Conservation (phyloP, 2,888 invertebrate genomes). For the Incurvaria masculella region DNA sequence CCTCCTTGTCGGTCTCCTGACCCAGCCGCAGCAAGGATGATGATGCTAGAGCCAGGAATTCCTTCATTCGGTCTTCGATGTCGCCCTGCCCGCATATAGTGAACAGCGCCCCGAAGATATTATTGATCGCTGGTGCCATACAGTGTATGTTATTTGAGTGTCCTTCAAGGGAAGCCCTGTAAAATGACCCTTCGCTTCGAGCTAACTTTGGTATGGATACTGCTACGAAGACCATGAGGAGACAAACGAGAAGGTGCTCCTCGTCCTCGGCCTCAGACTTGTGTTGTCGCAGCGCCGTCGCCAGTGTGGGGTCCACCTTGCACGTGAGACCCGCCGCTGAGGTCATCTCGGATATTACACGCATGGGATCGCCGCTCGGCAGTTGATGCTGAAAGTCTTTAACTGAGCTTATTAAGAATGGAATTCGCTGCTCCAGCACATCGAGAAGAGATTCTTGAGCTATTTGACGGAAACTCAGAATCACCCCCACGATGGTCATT, state of each 20-base stretch:
- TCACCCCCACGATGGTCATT: constrained; percentile 98
- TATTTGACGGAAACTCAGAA: constrained; percentile 91
- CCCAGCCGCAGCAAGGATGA: constrained; percentile 92
- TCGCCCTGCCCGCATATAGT: constrained; percentile 95
- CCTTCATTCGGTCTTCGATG: constrained; percentile 96
- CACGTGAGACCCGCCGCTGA: constrained; percentile 93
- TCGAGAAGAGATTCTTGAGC: constrained; percentile 93
- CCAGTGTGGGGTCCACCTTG: constrained; percentile 93
- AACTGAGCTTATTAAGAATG: constrained; percentile 93
- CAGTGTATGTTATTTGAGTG: constrained; percentile 99
- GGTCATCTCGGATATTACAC: constrained; percentile 96
- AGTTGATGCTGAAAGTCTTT: constrained; percentile 91
- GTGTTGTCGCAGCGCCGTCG: constrained; percentile 84
- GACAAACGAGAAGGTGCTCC: constrained; percentile 89
- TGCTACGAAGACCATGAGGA: constrained; percentile 98
- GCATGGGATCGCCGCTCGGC: constrained; percentile 83
- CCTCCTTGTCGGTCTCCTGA: constrained; percentile 94
- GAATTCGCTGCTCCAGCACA: constrained; percentile 90
- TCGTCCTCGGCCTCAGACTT: constrained; percentile 87
- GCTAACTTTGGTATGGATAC: constrained; percentile 96
- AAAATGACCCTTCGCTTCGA: constrained; percentile 84
- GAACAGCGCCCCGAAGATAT: constrained; percentile 94
- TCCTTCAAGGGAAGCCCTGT: constrained; percentile 82
- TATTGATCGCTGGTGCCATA: constrained; percentile 94
- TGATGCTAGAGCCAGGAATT: constrained; percentile 89